phyloP scores from a whole-genome alignment of 2,113 vertebrate species.

The Melanocharis versteri region DNA sequence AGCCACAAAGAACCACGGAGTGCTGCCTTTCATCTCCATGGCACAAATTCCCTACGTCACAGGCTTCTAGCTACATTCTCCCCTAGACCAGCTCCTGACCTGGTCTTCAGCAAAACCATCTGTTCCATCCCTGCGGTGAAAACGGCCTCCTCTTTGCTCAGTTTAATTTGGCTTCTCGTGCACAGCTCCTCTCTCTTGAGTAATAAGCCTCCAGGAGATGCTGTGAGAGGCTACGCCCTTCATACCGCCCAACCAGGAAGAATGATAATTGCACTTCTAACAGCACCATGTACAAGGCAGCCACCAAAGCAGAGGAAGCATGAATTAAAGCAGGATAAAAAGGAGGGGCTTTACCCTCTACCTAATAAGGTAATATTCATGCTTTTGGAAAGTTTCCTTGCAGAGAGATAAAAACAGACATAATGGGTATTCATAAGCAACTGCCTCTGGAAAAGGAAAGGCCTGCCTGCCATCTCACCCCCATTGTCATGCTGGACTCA shows the following conservation, averaged over 20 bases:
- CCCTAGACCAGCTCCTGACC: neutral
- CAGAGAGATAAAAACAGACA: neutral
- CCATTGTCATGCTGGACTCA: neutral
- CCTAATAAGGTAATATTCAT: slow-evolving; percentile 54
- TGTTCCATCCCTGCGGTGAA: neutral
- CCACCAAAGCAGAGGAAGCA: slow-evolving; percentile 57
- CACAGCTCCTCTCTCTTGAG: slow-evolving; percentile 25
- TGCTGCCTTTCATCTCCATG: neutral
- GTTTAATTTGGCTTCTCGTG: slow-evolving; percentile 17
- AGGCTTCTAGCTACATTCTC: neutral
- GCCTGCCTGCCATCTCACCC: neutral
- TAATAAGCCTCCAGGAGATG: slow-evolving; percentile 44
- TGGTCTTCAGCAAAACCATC: neutral
- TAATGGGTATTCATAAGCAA: slow-evolving; percentile 15
- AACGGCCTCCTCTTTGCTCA: neutral
- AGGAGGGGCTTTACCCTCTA: slow-evolving; percentile 26
- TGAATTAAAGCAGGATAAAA: slow-evolving; percentile 49
- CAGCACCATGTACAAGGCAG: slow-evolving; percentile 25
- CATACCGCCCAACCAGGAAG: slow-evolving; percentile 46
- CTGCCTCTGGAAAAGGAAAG: neutral
- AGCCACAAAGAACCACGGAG: neutral
- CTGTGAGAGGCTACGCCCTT: slow-evolving; percentile 40
- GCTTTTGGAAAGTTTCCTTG: slow-evolving; percentile 28
- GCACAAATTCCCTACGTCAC: neutral
- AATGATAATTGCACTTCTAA: slow-evolving; percentile 65